Evolutionary conservation across 2,113 vertebrate species (phyloP), one percentile per base, ranked within the genome.

Genomic region (Recurvirostra avosetta): DNA sequence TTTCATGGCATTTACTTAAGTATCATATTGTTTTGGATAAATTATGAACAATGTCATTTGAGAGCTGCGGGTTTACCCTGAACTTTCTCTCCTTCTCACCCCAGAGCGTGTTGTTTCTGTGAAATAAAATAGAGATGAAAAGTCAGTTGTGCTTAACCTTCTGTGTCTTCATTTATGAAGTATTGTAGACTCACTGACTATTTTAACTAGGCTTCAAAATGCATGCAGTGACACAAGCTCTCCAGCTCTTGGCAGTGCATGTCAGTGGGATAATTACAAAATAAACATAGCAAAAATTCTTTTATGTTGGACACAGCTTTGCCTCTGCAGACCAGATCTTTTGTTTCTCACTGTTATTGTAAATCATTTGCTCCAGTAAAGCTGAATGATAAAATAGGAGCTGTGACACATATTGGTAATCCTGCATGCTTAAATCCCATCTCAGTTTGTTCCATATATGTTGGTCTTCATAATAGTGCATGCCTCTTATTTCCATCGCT

Each of bases 71-170:
- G 3, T 70, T 91, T 95, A 45, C 34, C 67, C 66, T 92, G 53
- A 82, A 68, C 23, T 87, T 87, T 68, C 26, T 89, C 45, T 75
- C 45, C 52, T 92, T 50, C 59, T 89, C 25, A 68, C 29, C 29
- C 45, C 6, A 34, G 61, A 86, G 82, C 50, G 21, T 4, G 4
- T 71, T 95, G 22, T 62, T 89, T 72, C 55, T 78, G 26, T 94
- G 77, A 76, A 97, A 96, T 97, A 96, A 97, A 96, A 76, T 62
- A 79, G 62, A 90, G 45, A 40, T 52, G 59, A 87, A 66, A 79
- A 91, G 20, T 91, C 58, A 34, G 10, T 72, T 87, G 45, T 53
- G 30, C 7, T 12, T 66, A 53, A 85, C 12, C 29, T 88, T 80
- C 63, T 75, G 47, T 0, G 0, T 94, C 65, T 74, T 95, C 62